Base-by-base conservation (phyloP, 2,888 invertebrate species). In the Psylliodes chrysocephalus region DNA sequence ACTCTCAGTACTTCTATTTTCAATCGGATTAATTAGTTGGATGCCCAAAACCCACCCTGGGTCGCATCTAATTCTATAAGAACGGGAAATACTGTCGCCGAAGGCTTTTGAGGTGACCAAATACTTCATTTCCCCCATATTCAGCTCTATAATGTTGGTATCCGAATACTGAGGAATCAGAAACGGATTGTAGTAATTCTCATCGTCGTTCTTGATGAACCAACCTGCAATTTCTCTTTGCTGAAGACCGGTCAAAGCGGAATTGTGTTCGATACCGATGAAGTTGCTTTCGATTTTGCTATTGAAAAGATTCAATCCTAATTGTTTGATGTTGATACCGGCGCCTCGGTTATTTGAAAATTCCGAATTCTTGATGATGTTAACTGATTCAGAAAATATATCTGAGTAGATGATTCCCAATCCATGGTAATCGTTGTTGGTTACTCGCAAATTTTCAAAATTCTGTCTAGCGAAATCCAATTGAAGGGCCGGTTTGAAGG, bases 391-490 rank as follows among this genome's bases (percentile, higher is more conserved):
- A 18, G 94, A 93, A 80, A 92, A 96, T 63, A 98, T 90, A 82
- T 99, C 96, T 0, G 97, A 95, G 82, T 97, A 98, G 64, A 97
- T 84, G 38, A 99, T 89, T 25, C 96, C 97, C 22, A 99, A 85
- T 0, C 98, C 99, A 78, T 97, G 96, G 74, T 95, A 93, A 55
- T 93, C 89, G 79, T 97, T 98, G 77, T 96, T 90, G 0, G 89
- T 85, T 14, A 98, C 86, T 72, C 89, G 89, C 1, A 94, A 88
- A 74, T 91, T 92, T 80, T 94, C 93, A 71, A 94, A 84, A 71
- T 93, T 91, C 74, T 94, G 94, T 12, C 92, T 86, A 1, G 92
- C 90, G 74, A 94, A 93, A 77, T 94, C 94, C 71, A 94, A 91
- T 83, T 95, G 95, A 10, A 96, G 82, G 0, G 96, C 96, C 6